Evolutionary conservation across 2,113 vertebrate species (phyloP).

Genomic region (Spilogale gracilis): DNA sequence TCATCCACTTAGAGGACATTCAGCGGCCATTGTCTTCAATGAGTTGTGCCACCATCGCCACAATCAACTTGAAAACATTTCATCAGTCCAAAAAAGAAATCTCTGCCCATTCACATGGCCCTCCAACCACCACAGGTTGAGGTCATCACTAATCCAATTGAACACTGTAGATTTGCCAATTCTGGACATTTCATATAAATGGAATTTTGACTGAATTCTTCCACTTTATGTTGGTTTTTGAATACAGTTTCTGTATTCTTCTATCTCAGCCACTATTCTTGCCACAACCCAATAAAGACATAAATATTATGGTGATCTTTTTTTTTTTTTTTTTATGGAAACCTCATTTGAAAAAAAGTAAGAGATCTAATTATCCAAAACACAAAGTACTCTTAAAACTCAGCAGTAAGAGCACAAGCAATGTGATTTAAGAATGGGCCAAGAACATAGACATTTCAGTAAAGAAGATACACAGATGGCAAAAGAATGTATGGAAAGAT

Average conservation of each 20-base stretch:
- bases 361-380: not conserved
- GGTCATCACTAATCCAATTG: not conserved
- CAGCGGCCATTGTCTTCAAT: not conserved
- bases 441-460: not conserved
- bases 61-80: not conserved
- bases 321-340: slow-evolving; percentile 55
- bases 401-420: not conserved
- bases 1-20: not conserved
- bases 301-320: slow-evolving; percentile 57
- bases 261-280: slow-evolving; percentile 19
- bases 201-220: not conserved
- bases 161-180: not conserved
- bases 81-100: not conserved
- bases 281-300: slow-evolving; percentile 58
- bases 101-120: not conserved
- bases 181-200: not conserved
- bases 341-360: not conserved
- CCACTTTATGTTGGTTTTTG: slow-evolving; percentile 53
- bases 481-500: too few species aligned
- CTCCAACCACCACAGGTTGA: not conserved
- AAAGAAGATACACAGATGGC: not conserved
- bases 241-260: slow-evolving; percentile 64
- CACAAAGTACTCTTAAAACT: not conserved
- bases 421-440: not conserved
- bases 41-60: not conserved